phyloP scores from a whole-genome alignment of 2,113 vertebrate genomes.

The Vulpes ferrilata region DNA sequence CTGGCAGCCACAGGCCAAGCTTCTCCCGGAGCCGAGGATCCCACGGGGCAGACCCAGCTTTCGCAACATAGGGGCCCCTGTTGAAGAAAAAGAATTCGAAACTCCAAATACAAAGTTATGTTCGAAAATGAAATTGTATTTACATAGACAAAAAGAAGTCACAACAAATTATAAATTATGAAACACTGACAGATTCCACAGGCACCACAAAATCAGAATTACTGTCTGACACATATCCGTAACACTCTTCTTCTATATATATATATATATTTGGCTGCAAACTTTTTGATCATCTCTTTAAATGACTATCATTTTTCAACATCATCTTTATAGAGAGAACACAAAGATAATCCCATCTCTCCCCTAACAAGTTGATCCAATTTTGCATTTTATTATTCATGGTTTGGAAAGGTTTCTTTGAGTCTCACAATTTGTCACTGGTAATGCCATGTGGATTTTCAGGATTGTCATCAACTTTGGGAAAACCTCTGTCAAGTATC shows the following conservation, averaged over 20 bases:
- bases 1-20: not conserved
- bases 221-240: not conserved
- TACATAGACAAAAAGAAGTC: conserved; percentile 50
- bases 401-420: conserved; percentile 64
- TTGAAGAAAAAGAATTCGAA: conserved; percentile 29
- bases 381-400: conserved; percentile 75
- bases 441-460: conserved; percentile 63
- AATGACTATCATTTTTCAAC: conserved; percentile 65
- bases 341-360: conserved; percentile 70
- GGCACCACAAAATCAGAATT: conserved; percentile 55
- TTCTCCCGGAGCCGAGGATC: not conserved
- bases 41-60: not conserved
- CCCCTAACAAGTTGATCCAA: conserved; percentile 70
- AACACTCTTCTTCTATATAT: not conserved
- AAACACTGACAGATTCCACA: conserved; percentile 58
- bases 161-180: conserved; percentile 56
- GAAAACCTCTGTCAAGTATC: conserved; percentile 73
- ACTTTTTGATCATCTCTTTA: conserved; percentile 70
- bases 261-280: not conserved
- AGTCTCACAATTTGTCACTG: conserved; percentile 52
- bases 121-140: conserved; percentile 13
- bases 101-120: conserved; percentile 28
- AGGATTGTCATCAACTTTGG: conserved; percentile 69
- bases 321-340: conserved; percentile 64
- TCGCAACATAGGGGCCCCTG: not conserved